Evolutionary conservation across 2,797 vertebrate genomes (phyloP).

Genomic region (Sebastes matsubarae): DNA sequence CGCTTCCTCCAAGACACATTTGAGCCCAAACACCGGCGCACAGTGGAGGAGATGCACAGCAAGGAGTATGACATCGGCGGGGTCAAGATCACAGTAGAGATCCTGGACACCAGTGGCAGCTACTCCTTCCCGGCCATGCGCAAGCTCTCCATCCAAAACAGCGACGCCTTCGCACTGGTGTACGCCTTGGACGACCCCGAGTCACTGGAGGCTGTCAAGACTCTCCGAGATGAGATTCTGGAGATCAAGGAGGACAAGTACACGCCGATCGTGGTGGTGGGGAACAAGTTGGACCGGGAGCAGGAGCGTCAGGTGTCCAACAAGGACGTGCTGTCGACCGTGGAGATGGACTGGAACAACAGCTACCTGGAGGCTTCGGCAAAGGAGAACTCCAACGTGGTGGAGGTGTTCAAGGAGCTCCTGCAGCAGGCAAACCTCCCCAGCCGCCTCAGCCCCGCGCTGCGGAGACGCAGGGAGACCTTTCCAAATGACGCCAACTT

Average conservation of each 20-base stretch:
- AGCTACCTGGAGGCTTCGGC: constrained; percentile 90
- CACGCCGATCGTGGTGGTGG: constrained; percentile 90
- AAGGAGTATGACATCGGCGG: constrained; percentile 89
- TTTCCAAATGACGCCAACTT: constrained; percentile 84
- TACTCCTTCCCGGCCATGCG: constrained; percentile 95
- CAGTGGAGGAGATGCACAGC: constrained; percentile 91
- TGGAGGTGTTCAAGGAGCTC: constrained; percentile 91
- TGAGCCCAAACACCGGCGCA: constrained; percentile 89
- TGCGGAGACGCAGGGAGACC: constrained; percentile 89
- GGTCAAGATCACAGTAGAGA: constrained; percentile 87
- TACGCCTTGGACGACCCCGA: constrained; percentile 89
- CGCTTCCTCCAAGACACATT: constrained; percentile 92
- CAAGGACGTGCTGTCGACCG: constrained; percentile 84
- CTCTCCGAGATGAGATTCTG: constrained; percentile 90
- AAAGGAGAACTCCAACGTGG: constrained; percentile 89
- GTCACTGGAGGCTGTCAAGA: constrained; percentile 88
- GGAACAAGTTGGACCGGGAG: constrained; percentile 88
- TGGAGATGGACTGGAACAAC: constrained; percentile 93
- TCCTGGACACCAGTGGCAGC: constrained; percentile 93
- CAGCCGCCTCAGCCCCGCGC: constrained; percentile 86
- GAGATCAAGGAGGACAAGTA: constrained; percentile 92
- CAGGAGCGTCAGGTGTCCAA: constrained; percentile 78
- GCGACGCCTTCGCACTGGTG: constrained; percentile 91
- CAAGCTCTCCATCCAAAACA: constrained; percentile 91
- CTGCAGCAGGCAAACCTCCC: constrained; percentile 90